Percentiles rank a stretch among this genome's conserved stretches.
Evolutionary conservation across 2,888 invertebrate species (phyloP).

Genomic region (Tribolium freemani): DNA sequence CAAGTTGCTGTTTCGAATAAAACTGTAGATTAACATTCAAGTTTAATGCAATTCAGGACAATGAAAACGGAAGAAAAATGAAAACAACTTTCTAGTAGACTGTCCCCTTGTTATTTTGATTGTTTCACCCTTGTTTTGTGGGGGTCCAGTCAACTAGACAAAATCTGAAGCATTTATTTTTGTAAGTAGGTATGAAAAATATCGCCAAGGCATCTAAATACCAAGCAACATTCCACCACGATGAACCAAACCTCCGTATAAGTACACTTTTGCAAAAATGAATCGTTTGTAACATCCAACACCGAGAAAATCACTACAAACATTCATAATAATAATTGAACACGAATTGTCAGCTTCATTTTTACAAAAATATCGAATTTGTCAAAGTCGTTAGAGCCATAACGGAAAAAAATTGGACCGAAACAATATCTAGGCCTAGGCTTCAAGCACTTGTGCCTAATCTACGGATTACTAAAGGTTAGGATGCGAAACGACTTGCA

Average conservation of each 20-base stretch:
- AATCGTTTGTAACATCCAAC: conserved; percentile 15
- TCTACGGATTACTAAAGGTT: no score
- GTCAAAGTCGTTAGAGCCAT: conserved; percentile 25
- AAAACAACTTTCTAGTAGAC: neutral
- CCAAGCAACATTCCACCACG: conserved; percentile 28
- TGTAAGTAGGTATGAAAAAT: conserved; percentile 17
- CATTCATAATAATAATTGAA: conserved; percentile 36
- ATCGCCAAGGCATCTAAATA: conserved; percentile 42
- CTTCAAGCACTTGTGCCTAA: conserved; percentile 11
- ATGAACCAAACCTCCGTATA: conserved; percentile 7
- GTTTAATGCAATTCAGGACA: neutral
- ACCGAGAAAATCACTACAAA: conserved; percentile 26
- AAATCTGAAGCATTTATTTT: no score
- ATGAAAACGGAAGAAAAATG: neutral
- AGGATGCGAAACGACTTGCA: no score
- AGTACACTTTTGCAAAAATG: conserved; percentile 44
- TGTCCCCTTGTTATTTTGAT: neutral
- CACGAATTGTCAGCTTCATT: conserved; percentile 27
- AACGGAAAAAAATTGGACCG: neutral
- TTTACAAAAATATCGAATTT: conserved; percentile 35
- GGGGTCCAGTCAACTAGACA: no score
- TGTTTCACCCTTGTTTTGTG: neutral
- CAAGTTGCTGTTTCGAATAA: conserved; percentile 7
- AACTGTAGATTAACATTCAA: neutral
- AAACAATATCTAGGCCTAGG: neutral